Evolutionary conservation across 2,888 invertebrate genomes (phyloP).

Genomic region (Harpalus rubripes): DNA sequence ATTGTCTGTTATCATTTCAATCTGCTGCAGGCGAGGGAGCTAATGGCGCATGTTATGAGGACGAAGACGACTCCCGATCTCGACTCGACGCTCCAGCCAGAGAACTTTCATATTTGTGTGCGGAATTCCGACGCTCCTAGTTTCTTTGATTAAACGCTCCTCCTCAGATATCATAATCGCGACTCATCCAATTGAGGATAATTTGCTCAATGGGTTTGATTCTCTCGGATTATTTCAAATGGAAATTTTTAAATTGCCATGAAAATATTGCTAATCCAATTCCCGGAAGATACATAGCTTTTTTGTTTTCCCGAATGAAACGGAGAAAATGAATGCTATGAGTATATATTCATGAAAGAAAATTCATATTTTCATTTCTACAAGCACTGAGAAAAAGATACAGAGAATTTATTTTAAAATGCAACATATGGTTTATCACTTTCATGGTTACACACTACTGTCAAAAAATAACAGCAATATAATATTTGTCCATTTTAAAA

Average conservation of each 20-base stretch:
- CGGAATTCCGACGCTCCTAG: conserved; percentile 12
- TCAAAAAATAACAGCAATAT: too few species aligned
- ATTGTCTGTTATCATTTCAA: conserved; percentile 52
- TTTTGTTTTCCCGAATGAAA: conserved; percentile 1
- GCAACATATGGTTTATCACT: too few species aligned
- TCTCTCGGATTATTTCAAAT: conserved; percentile 39
- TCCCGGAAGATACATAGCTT: conserved; percentile 18
- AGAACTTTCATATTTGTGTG: conserved; percentile 48
- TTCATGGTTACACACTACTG: too few species aligned
- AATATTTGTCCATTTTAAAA: too few species aligned
- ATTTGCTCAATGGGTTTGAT: conserved; percentile 49
- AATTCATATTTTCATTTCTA: background rate
- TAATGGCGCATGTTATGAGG: conserved; percentile 48
- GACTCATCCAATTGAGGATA: conserved; percentile 37
- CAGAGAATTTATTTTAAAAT: too few species aligned
- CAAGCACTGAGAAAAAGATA: too few species aligned
- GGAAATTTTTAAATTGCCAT: conserved; percentile 52
- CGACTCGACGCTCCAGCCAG: background rate
- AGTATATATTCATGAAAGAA: background rate
- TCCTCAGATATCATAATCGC: conserved; percentile 33
- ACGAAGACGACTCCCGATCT: background rate
- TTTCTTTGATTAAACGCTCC: conserved; percentile 40
- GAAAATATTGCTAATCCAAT: conserved; percentile 48
- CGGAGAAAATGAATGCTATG: background rate
- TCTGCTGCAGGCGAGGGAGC: conserved; percentile 51